A percentile compares a stretch with the other conserved stretches of the same genome.
phyloP scores from a whole-genome alignment of 1,140 invertebrate species.

The Conus ventricosus region DNA sequence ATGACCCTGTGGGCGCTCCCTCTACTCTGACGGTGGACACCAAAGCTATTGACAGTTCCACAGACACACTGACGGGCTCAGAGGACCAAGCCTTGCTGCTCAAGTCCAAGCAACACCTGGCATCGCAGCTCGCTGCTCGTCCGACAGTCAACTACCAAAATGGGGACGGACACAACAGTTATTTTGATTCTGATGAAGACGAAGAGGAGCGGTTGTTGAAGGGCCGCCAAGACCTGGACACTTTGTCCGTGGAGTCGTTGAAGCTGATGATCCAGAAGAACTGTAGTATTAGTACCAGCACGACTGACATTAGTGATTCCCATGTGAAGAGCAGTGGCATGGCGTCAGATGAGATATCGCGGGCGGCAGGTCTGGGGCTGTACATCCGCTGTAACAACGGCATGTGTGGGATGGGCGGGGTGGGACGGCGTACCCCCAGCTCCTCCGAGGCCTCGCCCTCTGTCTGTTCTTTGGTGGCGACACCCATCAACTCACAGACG shows the following conservation, averaged over 20 bases:
- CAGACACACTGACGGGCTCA: conserved; percentile 74
- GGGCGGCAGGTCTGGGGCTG: conserved; percentile 8
- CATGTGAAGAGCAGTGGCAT: conserved; percentile 41
- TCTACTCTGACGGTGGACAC: background rate
- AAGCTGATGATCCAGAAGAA: conserved; percentile 43
- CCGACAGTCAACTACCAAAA: background rate
- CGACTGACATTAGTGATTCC: conserved; percentile 72
- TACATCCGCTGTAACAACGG: conserved; percentile 27
- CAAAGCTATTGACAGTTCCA: conserved; percentile 73
- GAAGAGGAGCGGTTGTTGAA: background rate
- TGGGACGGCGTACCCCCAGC: background rate
- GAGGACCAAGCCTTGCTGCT: conserved; percentile 16
- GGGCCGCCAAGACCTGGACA: background rate
- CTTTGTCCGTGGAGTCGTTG: background rate
- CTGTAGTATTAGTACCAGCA: conserved; percentile 72
- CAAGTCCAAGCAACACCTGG: background rate
- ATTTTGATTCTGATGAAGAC: background rate
- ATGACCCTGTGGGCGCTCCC: background rate
- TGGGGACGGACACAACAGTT: background rate
- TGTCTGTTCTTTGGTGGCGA: conserved; percentile 43
- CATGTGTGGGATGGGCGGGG: conserved; percentile 22
- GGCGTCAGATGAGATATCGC: background rate
- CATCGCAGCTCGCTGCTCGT: background rate
- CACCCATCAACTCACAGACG: conserved; percentile 58
- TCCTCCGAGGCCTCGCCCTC: conserved; percentile 36